Conservation (phyloP, 1,140 invertebrate species). For the Leguminivora glycinivorella region DNA sequence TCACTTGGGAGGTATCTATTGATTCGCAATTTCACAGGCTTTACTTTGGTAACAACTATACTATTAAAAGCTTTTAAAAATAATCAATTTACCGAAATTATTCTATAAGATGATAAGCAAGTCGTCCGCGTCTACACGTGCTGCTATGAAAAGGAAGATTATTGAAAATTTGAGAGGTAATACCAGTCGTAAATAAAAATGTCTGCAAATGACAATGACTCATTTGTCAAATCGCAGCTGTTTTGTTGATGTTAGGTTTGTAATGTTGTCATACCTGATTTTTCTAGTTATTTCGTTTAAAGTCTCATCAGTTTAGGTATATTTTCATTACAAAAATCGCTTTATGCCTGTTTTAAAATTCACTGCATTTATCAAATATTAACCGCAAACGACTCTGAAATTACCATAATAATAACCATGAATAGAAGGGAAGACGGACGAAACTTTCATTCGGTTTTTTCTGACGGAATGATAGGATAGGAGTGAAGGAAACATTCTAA, state of each 20-base stretch:
- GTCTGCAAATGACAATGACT: constrained; percentile 3
- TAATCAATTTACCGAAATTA: constrained; percentile 47
- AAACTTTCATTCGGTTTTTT: no score
- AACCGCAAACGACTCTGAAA: no score
- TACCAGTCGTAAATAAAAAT: constrained; percentile 3
- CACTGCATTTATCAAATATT: no score
- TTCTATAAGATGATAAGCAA: constrained; percentile 55
- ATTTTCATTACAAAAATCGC: no score
- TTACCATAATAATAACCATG: no score
- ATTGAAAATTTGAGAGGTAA: constrained; percentile 31
- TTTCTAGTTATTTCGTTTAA: not conserved
- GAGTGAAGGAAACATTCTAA: no score
- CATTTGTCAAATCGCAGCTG: constrained; percentile 24
- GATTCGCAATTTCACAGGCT: constrained; percentile 31
- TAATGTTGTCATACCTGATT: not conserved
- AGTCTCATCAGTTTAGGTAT: not conserved
- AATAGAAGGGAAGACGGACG: no score
- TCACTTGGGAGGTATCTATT: not conserved
- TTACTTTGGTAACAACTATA: constrained; percentile 31
- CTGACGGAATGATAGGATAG: no score
- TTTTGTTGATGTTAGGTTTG: not conserved
- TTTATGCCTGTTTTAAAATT: no score
- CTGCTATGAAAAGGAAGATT: constrained; percentile 64
- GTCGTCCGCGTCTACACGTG: constrained; percentile 72
- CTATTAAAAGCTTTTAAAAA: not conserved